A percentile compares a stretch with the other conserved stretches of the same genome.
phyloP scores from a whole-genome alignment of 2,113 vertebrate species.

The Vimba vimba region DNA sequence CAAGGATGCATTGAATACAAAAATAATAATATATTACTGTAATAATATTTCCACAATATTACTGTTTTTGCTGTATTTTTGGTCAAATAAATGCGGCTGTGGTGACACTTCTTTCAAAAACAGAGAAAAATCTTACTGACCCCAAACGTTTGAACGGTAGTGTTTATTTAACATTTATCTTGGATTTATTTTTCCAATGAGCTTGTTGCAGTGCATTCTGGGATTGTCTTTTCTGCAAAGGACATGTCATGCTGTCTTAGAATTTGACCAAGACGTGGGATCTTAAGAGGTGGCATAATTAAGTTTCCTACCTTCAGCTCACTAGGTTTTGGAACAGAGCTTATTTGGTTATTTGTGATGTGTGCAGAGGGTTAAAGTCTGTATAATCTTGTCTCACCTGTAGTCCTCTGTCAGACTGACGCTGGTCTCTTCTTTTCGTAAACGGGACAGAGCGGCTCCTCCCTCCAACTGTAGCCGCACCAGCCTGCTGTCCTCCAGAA shows the following conservation, averaged over 20 bases:
- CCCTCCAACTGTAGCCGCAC: conserved; percentile 88
- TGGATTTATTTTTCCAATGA: not conserved
- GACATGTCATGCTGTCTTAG: not conserved
- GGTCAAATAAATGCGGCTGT: not conserved
- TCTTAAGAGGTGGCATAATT: not conserved
- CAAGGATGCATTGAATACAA: no score
- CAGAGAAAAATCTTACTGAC: not conserved
- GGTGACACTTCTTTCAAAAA: not conserved
- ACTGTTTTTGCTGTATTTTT: not conserved
- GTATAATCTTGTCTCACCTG: conserved; percentile 66
- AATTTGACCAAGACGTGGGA: not conserved
- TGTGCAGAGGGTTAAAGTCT: not conserved
- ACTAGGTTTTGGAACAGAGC: not conserved
- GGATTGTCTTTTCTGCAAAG: not conserved
- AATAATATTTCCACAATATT: no score
- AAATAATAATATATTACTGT: no score
- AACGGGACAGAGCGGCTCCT: conserved; percentile 78
- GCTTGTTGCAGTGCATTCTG: not conserved
- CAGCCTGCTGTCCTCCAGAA: conserved; percentile 83
- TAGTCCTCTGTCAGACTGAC: conserved; percentile 76
- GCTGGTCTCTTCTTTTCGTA: conserved; percentile 82
- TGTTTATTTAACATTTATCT: not conserved
- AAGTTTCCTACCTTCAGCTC: not conserved
- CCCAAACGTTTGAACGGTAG: not conserved
- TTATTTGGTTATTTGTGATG: not conserved